Evolutionary conservation across 2,113 vertebrate genomes (phyloP).

Genomic region (Calyptommatus sinebrachiatus): DNA sequence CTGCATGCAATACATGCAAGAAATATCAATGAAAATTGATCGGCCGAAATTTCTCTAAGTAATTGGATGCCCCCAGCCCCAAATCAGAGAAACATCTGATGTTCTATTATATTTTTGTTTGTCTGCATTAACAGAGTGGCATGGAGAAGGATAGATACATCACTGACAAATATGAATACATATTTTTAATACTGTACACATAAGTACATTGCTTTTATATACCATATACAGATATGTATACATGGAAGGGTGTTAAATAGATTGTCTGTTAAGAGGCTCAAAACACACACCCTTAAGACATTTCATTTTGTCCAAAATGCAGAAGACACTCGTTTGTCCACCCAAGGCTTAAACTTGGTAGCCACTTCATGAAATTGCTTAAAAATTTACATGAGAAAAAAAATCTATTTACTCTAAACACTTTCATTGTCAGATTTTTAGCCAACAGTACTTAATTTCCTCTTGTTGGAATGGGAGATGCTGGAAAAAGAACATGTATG

Average conservation of each 20-base stretch:
- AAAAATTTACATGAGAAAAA: slow-evolving; percentile 35
- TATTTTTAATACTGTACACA: slow-evolving; percentile 53
- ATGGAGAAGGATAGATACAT: slow-evolving; percentile 55
- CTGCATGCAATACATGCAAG: slow-evolving; percentile 68
- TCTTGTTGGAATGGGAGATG: slow-evolving; percentile 34
- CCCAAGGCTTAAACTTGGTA: slow-evolving; percentile 48
- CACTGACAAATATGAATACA: slow-evolving; percentile 54
- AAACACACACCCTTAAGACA: slow-evolving; percentile 49
- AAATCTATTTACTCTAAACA: slow-evolving; percentile 28
- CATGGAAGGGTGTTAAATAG: slow-evolving; percentile 36
- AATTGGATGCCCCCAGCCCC: slow-evolving; percentile 38
- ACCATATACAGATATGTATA: slow-evolving; percentile 46
- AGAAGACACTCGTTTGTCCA: slow-evolving; percentile 20
- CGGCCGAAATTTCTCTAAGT: slow-evolving; percentile 58
- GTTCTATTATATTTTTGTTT: slow-evolving; percentile 4
- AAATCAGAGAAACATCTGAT: slow-evolving; percentile 44
- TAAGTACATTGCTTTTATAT: slow-evolving; percentile 52
- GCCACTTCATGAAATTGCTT: slow-evolving; percentile 60
- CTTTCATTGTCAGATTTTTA: slow-evolving; percentile 30
- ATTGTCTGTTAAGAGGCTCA: slow-evolving; percentile 47
- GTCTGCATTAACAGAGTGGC: slow-evolving; percentile 55
- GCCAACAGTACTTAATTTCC: slow-evolving; percentile 36
- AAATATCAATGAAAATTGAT: slow-evolving; percentile 41
- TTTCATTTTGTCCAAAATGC: slow-evolving; percentile 26
- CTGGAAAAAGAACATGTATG: slow-evolving; percentile 40